phyloP scores from a whole-genome alignment of 2,888 invertebrate genomes.

The Xestia rhomboidea region DNA sequence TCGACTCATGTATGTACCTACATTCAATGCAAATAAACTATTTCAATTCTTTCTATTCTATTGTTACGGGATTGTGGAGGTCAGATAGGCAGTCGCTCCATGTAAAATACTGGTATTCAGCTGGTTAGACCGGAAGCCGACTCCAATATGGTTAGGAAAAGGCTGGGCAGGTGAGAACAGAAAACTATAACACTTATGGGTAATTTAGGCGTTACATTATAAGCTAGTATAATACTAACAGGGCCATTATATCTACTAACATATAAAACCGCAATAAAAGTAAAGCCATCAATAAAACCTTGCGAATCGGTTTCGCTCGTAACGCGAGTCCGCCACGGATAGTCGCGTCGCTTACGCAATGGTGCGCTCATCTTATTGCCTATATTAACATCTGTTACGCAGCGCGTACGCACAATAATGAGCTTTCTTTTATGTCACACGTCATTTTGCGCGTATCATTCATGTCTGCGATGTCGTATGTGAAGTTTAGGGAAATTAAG shows the following conservation, averaged over 20 bases:
- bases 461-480: constrained; percentile 18
- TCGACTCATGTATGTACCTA: too few relatives aligned
- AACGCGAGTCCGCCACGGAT: constrained; percentile 26
- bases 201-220: not conserved
- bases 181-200: not conserved
- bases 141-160: too few relatives aligned
- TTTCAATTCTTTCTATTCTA: too few relatives aligned
- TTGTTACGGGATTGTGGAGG: too few relatives aligned
- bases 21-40: too few relatives aligned
- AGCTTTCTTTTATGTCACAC: constrained; percentile 62
- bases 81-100: too few relatives aligned
- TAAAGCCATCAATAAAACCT: constrained; percentile 15
- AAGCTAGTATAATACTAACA: not conserved
- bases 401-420: constrained; percentile 38
- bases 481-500: constrained; percentile 7
- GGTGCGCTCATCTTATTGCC: constrained; percentile 56
- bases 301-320: constrained; percentile 49
- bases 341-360: constrained; percentile 54
- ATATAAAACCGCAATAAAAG: constrained; percentile 6
- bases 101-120: too few relatives aligned
- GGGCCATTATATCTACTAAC: not conserved
- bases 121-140: too few relatives aligned
- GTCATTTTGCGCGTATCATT: constrained; percentile 32
- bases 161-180: not conserved
- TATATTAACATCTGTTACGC: constrained; percentile 65